Evolutionary conservation across 2,113 vertebrate genomes (phyloP).

Genomic region (Reinhardtius hippoglossoides): DNA sequence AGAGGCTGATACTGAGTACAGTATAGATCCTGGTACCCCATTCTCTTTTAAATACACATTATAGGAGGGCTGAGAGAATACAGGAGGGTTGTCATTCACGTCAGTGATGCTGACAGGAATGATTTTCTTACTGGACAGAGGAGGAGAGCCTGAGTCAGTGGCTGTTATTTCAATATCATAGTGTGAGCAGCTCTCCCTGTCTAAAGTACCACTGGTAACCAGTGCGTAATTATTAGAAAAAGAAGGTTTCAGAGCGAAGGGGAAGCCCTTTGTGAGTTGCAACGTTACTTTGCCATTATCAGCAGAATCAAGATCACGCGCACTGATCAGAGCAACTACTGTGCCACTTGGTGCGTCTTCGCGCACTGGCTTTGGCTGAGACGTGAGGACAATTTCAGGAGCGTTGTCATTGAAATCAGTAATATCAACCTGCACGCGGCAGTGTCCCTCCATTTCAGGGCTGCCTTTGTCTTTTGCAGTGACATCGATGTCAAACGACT

Average conservation of each 20-base stretch:
- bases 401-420: conserved; percentile 86
- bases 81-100: conserved; percentile 90
- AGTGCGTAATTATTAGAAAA: conserved; percentile 92
- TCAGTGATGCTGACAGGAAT: conserved; percentile 87
- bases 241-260: conserved; percentile 85
- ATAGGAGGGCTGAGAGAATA: conserved; percentile 82
- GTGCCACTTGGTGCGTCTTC: conserved; percentile 76
- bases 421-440: conserved; percentile 81
- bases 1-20: conserved; percentile 86
- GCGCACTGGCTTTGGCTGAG: conserved; percentile 70
- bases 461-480: conserved; percentile 86
- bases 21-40: conserved; percentile 82
- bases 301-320: conserved; percentile 71
- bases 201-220: conserved; percentile 83
- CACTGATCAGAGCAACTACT: conserved; percentile 76
- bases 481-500: conserved; percentile 83
- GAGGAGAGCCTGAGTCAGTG: conserved; percentile 84
- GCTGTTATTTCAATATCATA: conserved; percentile 85
- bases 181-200: conserved; percentile 81
- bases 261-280: conserved; percentile 77
- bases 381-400: conserved; percentile 84
- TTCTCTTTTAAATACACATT: conserved; percentile 88
- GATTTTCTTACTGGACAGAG: conserved; percentile 79
- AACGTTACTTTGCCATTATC: conserved; percentile 78
- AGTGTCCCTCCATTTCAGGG: conserved; percentile 85